Conservation (phyloP, 1,140 invertebrate species). For the Zophobas atratus region DNA sequence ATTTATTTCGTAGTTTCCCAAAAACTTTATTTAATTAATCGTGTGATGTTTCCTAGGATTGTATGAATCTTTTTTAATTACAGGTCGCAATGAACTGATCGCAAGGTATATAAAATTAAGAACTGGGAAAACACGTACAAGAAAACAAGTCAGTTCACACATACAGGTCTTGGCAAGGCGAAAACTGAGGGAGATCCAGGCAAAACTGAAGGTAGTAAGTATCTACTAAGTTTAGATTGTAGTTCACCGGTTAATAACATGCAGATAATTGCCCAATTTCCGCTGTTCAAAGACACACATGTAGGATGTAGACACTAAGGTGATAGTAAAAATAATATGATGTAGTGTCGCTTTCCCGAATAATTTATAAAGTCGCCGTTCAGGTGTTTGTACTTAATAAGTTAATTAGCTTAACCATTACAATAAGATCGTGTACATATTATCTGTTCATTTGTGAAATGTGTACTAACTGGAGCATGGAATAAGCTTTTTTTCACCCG, state of each 20-base stretch:
- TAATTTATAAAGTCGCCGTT: conserved; percentile 15
- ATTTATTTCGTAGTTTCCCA: no score
- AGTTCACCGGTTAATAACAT: background rate
- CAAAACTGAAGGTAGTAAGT: conserved; percentile 97
- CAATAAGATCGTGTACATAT: conserved; percentile 37
- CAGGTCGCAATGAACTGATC: conserved; percentile 99
- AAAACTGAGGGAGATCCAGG: conserved; percentile 97
- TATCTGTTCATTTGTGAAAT: conserved; percentile 43
- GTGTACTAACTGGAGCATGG: conserved; percentile 47
- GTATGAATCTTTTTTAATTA: conserved; percentile 67
- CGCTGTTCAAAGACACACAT: background rate
- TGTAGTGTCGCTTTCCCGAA: conserved; percentile 23
- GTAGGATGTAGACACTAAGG: background rate
- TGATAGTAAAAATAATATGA: conserved; percentile 25
- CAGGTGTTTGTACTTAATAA: background rate
- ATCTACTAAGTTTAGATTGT: conserved; percentile 47
- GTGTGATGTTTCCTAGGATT: no score
- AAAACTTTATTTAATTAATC: no score
- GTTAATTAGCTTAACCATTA: conserved; percentile 17
- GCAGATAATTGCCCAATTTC: background rate
- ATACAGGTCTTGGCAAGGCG: conserved; percentile 98
- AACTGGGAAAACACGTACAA: conserved; percentile 98
- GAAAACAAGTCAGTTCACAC: conserved; percentile 99
- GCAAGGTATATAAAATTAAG: conserved; percentile 99
- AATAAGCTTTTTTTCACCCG: conserved; percentile 38